Base-by-base conservation (phyloP, 2,113 vertebrate genomes). In the Python bivittatus region DNA sequence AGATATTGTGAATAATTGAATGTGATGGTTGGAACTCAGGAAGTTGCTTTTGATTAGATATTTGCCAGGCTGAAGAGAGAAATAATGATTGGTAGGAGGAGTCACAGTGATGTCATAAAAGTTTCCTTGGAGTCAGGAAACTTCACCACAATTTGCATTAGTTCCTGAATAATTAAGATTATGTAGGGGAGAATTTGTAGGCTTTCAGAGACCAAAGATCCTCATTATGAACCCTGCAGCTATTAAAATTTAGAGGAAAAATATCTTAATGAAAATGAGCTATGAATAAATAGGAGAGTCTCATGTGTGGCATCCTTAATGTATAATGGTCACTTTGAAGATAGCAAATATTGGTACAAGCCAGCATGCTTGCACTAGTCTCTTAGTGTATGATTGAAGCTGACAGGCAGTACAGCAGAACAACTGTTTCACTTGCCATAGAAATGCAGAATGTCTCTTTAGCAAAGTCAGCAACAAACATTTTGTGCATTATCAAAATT, bases 51-150 rank as follows among this genome's bases (percentile, higher is more conserved):
- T 92, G 29, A 88, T 79, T 72, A 88, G 33, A 27, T 29, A 33
- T 85, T 4, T 23, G 33, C 29, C 29, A 61, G 25, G 27, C 52
- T 89, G 91, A 48, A 60, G 25, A 72, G 48, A 56, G 13, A 72
- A 44, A 42, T 72, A 33, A 9, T 52, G 44, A 54, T 60, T 42
- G 44, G 57, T 84, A 64, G 57, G 84, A 54, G 61, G 44, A 89
- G 20, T 27, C 29, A 20, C 15, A 20, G 13, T 85, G 87, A 85
- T 84, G 91, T 92, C 91, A 92, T 38, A 89, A 89, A 85, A 12
- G 48, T 89, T 29, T 89, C 88, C 72, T 48, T 61, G 61, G 91
- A 64, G 13, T 89, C 91, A 84, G 72, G 27, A 92, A 89, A 61
- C 15, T 20, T 23, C 22, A 12, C 12, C 68, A 44, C 44, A 68